These are phyloP conservation scores for Urocynchramus pylzowi DNA, from an alignment of 2,113 vertebrate genomes.

Conservation along the genomic window DNA sequence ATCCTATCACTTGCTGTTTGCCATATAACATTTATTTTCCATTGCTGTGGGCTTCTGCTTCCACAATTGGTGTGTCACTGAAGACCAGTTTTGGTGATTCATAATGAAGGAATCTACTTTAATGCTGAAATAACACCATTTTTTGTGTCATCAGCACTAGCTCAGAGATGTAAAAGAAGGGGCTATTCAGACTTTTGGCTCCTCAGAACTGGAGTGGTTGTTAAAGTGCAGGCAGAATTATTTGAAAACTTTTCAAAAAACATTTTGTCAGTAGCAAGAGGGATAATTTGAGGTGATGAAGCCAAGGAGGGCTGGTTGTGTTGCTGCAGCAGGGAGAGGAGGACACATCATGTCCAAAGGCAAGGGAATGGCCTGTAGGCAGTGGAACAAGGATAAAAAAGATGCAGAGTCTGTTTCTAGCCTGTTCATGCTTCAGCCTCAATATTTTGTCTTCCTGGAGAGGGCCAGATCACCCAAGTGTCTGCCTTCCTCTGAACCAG, in stretches of 20 bases:
- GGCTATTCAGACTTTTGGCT: background rate
- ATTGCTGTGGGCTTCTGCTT: background rate
- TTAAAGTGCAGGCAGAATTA: background rate
- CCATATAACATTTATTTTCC: background rate
- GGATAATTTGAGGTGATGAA: background rate
- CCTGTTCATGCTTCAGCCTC: background rate
- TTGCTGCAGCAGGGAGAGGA: background rate
- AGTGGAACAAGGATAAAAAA: background rate
- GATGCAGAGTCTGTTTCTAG: background rate
- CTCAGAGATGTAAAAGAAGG: background rate
- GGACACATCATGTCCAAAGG: background rate
- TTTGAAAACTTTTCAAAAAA: background rate
- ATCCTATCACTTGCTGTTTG: accelerated
- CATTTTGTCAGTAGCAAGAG: background rate
- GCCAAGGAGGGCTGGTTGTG: too few relatives aligned
- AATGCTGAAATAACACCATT: background rate
- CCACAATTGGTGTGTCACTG: background rate
- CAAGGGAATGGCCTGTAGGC: background rate
- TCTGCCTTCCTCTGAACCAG: background rate
- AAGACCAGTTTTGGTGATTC: background rate
- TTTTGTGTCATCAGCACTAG: background rate
- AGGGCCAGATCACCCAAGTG: background rate
- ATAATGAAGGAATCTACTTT: background rate
- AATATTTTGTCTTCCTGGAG: background rate
- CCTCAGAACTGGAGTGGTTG: background rate